Conservation (phyloP, 2,113 vertebrate genomes). For the Blennius ocellaris region DNA sequence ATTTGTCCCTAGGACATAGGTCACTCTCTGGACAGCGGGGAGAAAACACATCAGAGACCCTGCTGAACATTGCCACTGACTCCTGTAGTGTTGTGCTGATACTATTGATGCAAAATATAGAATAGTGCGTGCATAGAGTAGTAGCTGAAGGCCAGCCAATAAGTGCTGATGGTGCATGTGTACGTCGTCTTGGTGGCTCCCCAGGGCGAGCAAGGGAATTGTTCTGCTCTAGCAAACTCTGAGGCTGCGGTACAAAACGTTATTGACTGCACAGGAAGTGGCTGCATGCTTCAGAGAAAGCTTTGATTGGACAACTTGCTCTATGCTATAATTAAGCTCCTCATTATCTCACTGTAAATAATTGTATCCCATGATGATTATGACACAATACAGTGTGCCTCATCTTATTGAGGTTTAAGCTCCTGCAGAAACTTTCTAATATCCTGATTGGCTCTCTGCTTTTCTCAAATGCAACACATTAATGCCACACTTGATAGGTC, state of each 20-base stretch:
- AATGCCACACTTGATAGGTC: neutral
- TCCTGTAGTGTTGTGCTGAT: conserved; percentile 17
- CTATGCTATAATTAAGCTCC: conserved; percentile 47
- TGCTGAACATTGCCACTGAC: neutral
- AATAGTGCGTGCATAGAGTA: conserved; percentile 4
- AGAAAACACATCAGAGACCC: conserved; percentile 29
- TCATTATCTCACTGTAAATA: conserved; percentile 53
- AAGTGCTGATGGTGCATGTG: conserved; percentile 57
- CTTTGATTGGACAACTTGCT: conserved; percentile 45
- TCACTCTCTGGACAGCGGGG: conserved; percentile 4
- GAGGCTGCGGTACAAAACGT: conserved; percentile 19
- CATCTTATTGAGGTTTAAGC: conserved; percentile 18
- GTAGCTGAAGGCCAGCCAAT: conserved; percentile 24
- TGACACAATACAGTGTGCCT: neutral
- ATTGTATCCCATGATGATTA: conserved; percentile 48
- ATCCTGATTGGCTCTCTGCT: neutral
- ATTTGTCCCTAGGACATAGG: conserved; percentile 20
- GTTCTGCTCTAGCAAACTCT: conserved; percentile 41
- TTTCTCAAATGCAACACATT: neutral
- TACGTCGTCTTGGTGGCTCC: conserved; percentile 37
- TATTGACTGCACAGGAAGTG: conserved; percentile 19
- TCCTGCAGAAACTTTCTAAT: conserved; percentile 14
- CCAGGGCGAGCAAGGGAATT: conserved; percentile 11
- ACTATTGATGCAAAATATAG: conserved; percentile 31
- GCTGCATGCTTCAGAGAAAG: conserved; percentile 13